Conservation (phyloP, 2,888 invertebrate species). For the Drosophila colorata region DNA sequence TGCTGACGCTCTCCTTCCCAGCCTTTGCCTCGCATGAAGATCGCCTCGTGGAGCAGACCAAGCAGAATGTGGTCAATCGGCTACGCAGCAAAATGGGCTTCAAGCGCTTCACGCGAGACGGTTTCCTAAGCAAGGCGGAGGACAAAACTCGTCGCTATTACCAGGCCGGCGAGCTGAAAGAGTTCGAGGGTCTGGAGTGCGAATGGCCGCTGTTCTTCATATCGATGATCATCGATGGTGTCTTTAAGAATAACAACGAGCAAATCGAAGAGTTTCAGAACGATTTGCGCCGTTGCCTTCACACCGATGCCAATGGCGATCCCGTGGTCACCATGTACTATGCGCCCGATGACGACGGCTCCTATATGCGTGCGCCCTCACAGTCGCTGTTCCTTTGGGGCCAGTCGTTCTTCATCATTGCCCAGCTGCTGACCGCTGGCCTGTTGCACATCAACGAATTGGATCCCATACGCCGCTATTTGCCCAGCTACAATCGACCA, state of each 20-base stretch:
- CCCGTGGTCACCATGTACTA: slow-evolving; percentile 97
- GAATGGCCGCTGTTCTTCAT: slow-evolving; percentile 99
- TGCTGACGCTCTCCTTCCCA: slow-evolving; percentile 98
- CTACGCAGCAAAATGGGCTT: slow-evolving; percentile 96
- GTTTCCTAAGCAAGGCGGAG: slow-evolving; percentile 95
- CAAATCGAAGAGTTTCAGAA: slow-evolving; percentile 97
- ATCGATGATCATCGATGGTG: slow-evolving; percentile 98
- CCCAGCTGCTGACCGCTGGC: slow-evolving; percentile 95
- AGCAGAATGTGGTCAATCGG: slow-evolving; percentile 92
- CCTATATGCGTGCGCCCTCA: slow-evolving; percentile 84
- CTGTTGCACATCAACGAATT: slow-evolving; percentile 97
- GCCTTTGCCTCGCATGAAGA: slow-evolving; percentile 99
- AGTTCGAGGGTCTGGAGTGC: slow-evolving; percentile 97
- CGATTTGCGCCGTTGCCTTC: slow-evolving; percentile 92
- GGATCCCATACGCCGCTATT: slow-evolving; percentile 96
- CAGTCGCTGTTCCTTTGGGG: slow-evolving; percentile 95
- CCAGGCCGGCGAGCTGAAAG: slow-evolving; percentile 95
- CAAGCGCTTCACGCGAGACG: slow-evolving; percentile 97
- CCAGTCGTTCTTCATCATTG: slow-evolving; percentile 97
- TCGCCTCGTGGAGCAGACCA: slow-evolving; percentile 93
- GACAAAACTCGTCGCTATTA: slow-evolving; percentile 90
- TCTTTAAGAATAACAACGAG: slow-evolving; percentile 93
- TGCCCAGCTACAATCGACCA: slow-evolving; percentile 98
- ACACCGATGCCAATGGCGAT: slow-evolving; percentile 94
- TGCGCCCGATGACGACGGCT: slow-evolving; percentile 85